Percentiles rank a stretch among this genome's conserved stretches.
Evolutionary conservation across 2,113 vertebrate species (phyloP).

Genomic region (Nerophis ophidion): DNA sequence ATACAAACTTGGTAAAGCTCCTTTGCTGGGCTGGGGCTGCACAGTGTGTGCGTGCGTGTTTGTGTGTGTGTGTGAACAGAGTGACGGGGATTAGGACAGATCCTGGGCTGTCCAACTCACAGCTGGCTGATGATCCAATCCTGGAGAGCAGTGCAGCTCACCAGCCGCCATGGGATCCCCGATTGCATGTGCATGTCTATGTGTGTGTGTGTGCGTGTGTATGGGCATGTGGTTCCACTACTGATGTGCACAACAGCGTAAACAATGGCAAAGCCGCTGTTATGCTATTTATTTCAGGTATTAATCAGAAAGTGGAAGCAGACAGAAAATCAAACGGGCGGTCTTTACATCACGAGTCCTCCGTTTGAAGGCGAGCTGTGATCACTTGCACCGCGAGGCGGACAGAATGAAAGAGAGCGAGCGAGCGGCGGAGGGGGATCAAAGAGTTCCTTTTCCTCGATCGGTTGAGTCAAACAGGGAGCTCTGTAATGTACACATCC

Average conservation of each 20-base stretch:
- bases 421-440: slow-evolving; percentile 51
- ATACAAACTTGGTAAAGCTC: slow-evolving; percentile 75
- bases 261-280: slow-evolving; percentile 31
- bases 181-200: slow-evolving; percentile 56
- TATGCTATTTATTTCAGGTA: slow-evolving; percentile 10
- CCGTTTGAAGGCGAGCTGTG: slow-evolving; percentile 55
- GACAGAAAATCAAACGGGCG: slow-evolving; percentile 51
- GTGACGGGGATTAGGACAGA: slow-evolving; percentile 75
- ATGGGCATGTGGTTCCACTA: slow-evolving; percentile 34
- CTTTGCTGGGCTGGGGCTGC: slow-evolving; percentile 62
- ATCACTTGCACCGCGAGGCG: slow-evolving; percentile 55
- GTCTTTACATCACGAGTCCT: slow-evolving; percentile 51
- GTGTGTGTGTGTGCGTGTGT: slow-evolving; percentile 27
- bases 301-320: slow-evolving; percentile 41
- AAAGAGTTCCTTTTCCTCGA: slow-evolving; percentile 49
- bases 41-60: slow-evolving; percentile 38
- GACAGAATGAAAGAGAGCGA: slow-evolving; percentile 43
- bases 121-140: slow-evolving; percentile 81
- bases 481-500: slow-evolving; percentile 33
- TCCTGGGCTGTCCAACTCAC: slow-evolving; percentile 76
- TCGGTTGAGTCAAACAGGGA: slow-evolving; percentile 45
- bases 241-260: slow-evolving; percentile 43
- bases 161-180: slow-evolving; percentile 67
- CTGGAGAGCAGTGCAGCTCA: slow-evolving; percentile 68
- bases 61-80: slow-evolving; percentile 70